These are phyloP conservation scores for Trichogramma evanescens DNA, from an alignment of 2,888 invertebrate species.

Conservation along the genomic window DNA sequence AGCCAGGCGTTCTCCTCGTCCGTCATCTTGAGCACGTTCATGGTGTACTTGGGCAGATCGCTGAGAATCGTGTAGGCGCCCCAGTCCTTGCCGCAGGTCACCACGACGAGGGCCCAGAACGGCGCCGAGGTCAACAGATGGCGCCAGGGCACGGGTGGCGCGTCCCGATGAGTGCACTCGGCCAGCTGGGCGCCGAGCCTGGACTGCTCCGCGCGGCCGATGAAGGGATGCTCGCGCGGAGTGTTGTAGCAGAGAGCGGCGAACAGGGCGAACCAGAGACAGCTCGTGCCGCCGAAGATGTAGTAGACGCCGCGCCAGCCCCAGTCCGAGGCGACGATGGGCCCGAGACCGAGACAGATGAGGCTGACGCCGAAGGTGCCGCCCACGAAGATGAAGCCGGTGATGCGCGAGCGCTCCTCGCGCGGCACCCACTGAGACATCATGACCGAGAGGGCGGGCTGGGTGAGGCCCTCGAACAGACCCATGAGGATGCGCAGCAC, in stretches of 20 bases:
- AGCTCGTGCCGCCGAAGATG: conserved; percentile 67
- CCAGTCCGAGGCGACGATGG: conserved; percentile 53
- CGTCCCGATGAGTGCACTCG: conserved; percentile 17
- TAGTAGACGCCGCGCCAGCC: conserved; percentile 78
- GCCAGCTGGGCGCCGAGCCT: conserved; percentile 36
- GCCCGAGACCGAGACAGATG: conserved; percentile 60
- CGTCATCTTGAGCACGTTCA: conserved; percentile 35
- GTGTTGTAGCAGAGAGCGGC: conserved; percentile 42
- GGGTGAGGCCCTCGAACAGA: conserved; percentile 77
- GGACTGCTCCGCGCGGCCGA: conserved; percentile 30
- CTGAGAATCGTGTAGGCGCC: conserved; percentile 20
- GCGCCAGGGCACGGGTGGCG: conserved; percentile 23
- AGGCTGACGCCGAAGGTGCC: conserved; percentile 61
- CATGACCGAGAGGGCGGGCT: conserved; percentile 74
- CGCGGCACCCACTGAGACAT: conserved; percentile 75
- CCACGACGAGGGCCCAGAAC: conserved; percentile 62
- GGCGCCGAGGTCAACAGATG: conserved; percentile 51
- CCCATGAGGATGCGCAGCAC: conserved; percentile 72
- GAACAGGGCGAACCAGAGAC: conserved; percentile 53
- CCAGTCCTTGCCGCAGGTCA: conserved; percentile 32
- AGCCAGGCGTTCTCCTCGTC: conserved; percentile 37
- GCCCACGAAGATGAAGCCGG: conserved; percentile 72
- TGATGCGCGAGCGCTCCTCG: conserved; percentile 61
- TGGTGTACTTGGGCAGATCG: conserved; percentile 35
- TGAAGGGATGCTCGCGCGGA: conserved; percentile 44